Conservation (phyloP, 1,140 invertebrate genomes). For the Potamilus streckersoni region DNA sequence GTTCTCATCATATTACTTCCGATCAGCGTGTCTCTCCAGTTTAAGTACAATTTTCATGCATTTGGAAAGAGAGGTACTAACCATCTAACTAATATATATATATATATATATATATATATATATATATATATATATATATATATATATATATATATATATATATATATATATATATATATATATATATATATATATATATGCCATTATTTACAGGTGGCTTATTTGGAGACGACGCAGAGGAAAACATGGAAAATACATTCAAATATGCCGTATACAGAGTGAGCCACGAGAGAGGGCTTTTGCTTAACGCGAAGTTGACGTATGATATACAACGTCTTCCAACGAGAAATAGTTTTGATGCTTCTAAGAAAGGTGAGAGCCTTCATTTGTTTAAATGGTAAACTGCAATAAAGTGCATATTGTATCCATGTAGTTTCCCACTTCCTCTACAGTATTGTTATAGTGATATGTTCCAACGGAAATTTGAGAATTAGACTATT, state of each 20-base stretch:
- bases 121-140: no score
- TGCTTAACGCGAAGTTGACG: constrained; percentile 7
- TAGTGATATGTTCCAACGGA: neutral
- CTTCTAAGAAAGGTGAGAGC: constrained; percentile 23
- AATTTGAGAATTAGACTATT: constrained; percentile 1
- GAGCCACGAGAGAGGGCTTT: constrained; percentile 16
- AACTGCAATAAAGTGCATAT: no score
- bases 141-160: no score
- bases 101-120: no score
- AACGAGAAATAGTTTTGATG: constrained; percentile 26
- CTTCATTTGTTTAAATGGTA: neutral
- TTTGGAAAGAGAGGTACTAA: no score
- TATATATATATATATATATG: neutral
- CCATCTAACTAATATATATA: no score
- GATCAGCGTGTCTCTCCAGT: no score
- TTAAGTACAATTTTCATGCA: no score
- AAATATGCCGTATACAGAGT: constrained; percentile 29
- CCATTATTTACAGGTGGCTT: constrained; percentile 21
- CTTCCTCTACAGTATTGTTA: constrained; percentile 1
- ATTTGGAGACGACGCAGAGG: constrained; percentile 22
- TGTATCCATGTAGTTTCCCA: neutral
- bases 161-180: no score
- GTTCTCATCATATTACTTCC: no score
- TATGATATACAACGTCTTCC: constrained; percentile 23
- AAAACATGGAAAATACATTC: constrained; percentile 20